Evolutionary conservation across 2,888 invertebrate genomes (phyloP).

Genomic region (Agapostemon virescens): DNA sequence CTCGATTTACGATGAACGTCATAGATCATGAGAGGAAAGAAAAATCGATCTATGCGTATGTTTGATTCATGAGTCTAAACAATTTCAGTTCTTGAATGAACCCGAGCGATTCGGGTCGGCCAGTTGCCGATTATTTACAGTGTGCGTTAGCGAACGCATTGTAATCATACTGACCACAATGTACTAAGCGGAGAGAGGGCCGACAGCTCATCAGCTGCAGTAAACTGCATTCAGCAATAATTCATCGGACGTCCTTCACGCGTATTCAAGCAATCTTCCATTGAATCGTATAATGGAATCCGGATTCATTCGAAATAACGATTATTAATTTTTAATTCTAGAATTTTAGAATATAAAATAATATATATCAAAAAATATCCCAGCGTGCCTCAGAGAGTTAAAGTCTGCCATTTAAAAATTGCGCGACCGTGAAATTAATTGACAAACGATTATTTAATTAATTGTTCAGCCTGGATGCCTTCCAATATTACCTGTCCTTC

Average conservation of each 20-base stretch:
- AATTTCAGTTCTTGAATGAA: not conserved
- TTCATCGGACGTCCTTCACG: not conserved
- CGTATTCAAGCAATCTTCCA: not conserved
- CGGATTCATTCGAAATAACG: no score
- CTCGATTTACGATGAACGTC: not conserved
- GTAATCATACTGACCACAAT: not conserved
- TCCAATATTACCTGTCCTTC: conserved; percentile 32
- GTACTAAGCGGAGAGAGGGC: not conserved
- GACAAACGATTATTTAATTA: not conserved
- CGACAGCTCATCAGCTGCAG: not conserved
- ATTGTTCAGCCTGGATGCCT: conserved; percentile 9
- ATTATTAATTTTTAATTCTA: not conserved
- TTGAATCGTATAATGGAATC: no score
- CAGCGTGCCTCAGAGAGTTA: no score
- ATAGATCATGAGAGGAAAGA: not conserved
- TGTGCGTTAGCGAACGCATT: not conserved
- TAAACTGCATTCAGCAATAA: not conserved
- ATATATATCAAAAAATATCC: no score
- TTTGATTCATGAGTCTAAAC: not conserved
- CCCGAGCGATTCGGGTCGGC: not conserved
- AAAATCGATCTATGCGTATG: not conserved
- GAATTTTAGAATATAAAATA: no score
- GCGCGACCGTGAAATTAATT: not conserved
- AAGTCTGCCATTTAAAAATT: not conserved
- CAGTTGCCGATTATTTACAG: not conserved